Conservation (phyloP, 1,140 invertebrate species). For the Macrobrachium nipponense region DNA sequence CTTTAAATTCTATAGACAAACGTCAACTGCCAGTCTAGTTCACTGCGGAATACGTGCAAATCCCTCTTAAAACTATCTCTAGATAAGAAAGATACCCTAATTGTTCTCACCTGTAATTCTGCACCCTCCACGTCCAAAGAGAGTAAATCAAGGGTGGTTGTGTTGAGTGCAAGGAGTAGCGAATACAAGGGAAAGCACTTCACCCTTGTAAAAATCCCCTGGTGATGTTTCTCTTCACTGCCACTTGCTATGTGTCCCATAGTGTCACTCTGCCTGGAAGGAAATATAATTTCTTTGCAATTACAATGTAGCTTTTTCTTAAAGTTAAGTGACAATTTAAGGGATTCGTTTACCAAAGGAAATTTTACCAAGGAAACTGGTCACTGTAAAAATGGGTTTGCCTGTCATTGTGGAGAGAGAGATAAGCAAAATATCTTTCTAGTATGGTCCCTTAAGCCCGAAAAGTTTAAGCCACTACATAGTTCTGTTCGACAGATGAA, state of each 20-base stretch:
- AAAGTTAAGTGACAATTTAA: no score
- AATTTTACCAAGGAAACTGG: no score
- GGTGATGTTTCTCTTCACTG: slow-evolving; percentile 67
- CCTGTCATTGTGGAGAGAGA: no score
- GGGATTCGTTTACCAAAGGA: no score
- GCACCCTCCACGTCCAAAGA: slow-evolving; percentile 78
- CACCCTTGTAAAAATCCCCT: slow-evolving; percentile 73
- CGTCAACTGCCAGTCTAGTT: no score
- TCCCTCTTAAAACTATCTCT: neutral
- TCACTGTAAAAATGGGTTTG: no score
- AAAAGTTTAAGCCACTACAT: no score
- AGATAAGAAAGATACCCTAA: neutral
- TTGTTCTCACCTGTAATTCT: slow-evolving; percentile 70
- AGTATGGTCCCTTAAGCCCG: no score
- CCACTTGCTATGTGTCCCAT: slow-evolving; percentile 72
- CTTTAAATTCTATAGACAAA: no score
- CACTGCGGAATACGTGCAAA: no score
- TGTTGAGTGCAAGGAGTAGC: slow-evolving; percentile 80
- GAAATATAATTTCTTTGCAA: neutral
- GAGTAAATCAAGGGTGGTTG: slow-evolving; percentile 78
- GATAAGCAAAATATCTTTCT: no score
- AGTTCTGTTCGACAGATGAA: no score
- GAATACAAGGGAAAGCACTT: slow-evolving; percentile 88
- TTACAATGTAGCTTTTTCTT: neutral
- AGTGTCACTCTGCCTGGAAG: slow-evolving; percentile 72